These are phyloP conservation scores for Nothocercus nigrocapillus DNA, from an alignment of 2,113 vertebrate genomes.

Conservation along the genomic window DNA sequence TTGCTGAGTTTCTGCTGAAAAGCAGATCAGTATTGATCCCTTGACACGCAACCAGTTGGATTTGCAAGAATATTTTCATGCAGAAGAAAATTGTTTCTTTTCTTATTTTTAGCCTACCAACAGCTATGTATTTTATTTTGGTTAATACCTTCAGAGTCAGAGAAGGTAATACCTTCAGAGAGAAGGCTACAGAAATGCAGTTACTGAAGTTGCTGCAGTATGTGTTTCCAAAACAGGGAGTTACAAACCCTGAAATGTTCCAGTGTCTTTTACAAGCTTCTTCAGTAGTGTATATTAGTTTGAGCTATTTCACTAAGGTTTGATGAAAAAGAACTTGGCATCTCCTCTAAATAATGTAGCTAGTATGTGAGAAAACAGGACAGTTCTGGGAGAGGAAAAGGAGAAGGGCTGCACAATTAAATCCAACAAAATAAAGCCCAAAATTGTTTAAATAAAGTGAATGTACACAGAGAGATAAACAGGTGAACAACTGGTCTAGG, in stretches of 20 bases:
- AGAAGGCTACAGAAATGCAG: background rate
- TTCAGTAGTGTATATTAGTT: background rate
- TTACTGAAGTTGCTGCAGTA: slow-evolving; percentile 22
- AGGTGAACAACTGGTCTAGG: background rate
- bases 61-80: background rate
- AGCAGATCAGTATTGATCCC: background rate
- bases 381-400: background rate
- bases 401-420: background rate
- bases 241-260: slow-evolving; percentile 39
- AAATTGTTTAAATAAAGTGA: background rate
- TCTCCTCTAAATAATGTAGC: background rate
- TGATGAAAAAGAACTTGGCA: background rate
- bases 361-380: background rate
- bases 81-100: background rate
- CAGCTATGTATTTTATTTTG: slow-evolving; percentile 49
- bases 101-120: background rate
- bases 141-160: slow-evolving; percentile 37
- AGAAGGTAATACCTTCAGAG: background rate
- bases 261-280: background rate
- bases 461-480: background rate
- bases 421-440: background rate
- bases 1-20: background rate
- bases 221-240: slow-evolving; percentile 47
- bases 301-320: slow-evolving; percentile 14
- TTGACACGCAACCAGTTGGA: background rate